Conservation (phyloP, 1,140 invertebrate species). For the Ostrea edulis region DNA sequence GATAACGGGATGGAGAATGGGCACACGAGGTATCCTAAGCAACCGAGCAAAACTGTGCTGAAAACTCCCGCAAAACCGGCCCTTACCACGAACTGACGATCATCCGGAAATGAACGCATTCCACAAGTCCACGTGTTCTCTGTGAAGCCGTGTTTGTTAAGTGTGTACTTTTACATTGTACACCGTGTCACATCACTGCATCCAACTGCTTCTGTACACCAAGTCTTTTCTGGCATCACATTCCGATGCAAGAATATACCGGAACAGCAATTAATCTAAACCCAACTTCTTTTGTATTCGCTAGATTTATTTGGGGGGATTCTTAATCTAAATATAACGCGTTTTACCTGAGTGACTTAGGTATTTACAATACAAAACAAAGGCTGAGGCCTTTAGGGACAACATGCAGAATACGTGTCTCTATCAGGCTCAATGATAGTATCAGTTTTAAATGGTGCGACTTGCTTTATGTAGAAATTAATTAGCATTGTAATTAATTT, state of each 20-base stretch:
- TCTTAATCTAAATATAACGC: constrained; percentile 33
- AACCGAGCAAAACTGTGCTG: background rate
- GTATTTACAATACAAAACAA: background rate
- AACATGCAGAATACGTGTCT: too few relatives aligned
- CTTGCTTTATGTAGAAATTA: too few relatives aligned
- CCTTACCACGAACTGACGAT: background rate
- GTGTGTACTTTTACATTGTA: too few relatives aligned
- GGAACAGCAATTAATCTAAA: background rate
- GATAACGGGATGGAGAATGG: constrained; percentile 35
- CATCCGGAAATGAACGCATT: constrained; percentile 40
- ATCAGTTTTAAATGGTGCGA: too few relatives aligned
- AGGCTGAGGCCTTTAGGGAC: background rate
- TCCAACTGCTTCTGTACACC: too few relatives aligned
- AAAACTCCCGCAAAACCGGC: background rate
- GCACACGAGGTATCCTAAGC: constrained; percentile 29
- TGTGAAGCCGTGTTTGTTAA: background rate
- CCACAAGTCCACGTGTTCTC: background rate
- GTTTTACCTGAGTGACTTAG: constrained; percentile 1
- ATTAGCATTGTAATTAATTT: too few relatives aligned
- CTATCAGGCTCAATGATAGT: too few relatives aligned
- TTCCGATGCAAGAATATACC: background rate
- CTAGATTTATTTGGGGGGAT: background rate
- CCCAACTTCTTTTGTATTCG: background rate
- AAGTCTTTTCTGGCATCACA: background rate
- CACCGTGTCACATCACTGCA: too few relatives aligned